Base-by-base conservation (phyloP, 2,888 invertebrate genomes). In the Frankliniella fusca region DNA sequence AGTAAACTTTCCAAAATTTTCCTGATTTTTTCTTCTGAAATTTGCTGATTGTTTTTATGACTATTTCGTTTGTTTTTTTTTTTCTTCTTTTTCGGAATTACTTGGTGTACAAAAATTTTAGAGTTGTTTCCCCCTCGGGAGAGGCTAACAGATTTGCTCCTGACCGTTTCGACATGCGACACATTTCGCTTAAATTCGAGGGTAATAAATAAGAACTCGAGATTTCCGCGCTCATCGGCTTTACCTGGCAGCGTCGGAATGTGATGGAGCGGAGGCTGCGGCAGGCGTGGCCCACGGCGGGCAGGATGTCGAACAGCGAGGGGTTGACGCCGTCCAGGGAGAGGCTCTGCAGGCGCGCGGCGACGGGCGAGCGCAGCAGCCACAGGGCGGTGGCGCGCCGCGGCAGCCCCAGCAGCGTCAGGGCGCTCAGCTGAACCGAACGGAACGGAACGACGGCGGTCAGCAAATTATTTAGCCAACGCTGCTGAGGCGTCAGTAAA, bases 271-370 rank as follows among this genome's bases (percentile, higher is more conserved):
- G 70, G 23, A 76, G 70, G 70, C 27, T 76, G 23, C 27, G 70
- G 70, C 70, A 76, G 9, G 70, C 23, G 70, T 10, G 23, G 70
- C 70, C 70, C 23, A 76, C 70, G 70, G 70, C 70, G 27, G 70
- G 70, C 70, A 76, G 70, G 23, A 76, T 27, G 70, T 76, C 70
- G 70, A 76, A 76, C 70, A 76, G 70, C 23, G 70, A 76, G 70
- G 70, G 70, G 27, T 76, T 76, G 27, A 76, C 70, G 70, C 70
- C 70, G 70, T 76, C 70, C 70, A 76, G 70, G 70, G 9, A n/a
- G 8, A 76, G 70, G 70, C 27, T 11, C 23, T 76, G 23, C 23
- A 76, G 70, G 23, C 27, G 23, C 11, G 70, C 70, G 23, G 23
- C 70, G 23, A 76, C 23, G 23, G 70, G 70, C 23, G 70, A 76